These are phyloP conservation scores for Atta texana DNA, from an alignment of 1,140 invertebrate species.

Conservation along the genomic window DNA sequence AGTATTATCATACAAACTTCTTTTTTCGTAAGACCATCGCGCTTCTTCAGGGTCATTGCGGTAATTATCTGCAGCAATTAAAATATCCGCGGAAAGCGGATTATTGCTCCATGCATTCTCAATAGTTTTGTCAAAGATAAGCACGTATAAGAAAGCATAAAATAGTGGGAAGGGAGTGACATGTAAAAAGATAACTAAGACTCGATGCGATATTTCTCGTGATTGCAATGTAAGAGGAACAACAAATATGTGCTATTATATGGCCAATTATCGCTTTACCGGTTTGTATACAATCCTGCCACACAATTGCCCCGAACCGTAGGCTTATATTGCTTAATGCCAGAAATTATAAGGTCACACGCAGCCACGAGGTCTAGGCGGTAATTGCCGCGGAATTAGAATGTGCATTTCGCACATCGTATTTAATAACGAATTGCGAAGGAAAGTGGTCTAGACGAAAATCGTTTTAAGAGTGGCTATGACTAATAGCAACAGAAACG, in stretches of 20 bases:
- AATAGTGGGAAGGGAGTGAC: neutral
- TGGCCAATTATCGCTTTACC: constrained; percentile 4
- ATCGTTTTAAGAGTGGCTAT: neutral
- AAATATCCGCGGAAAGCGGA: constrained; percentile 11
- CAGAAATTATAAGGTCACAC: constrained; percentile 25
- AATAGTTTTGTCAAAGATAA: constrained; percentile 13
- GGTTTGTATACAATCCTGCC: neutral
- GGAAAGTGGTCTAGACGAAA: neutral
- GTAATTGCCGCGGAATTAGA: constrained; percentile 36
- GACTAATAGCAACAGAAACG: neutral
- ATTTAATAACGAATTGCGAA: neutral
- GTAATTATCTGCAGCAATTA: constrained; percentile 56
- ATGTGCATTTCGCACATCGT: constrained; percentile 7
- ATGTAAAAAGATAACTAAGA: neutral
- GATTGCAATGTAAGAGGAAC: neutral
- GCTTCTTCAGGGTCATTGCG: constrained; percentile 42
- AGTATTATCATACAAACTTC: constrained; percentile 34
- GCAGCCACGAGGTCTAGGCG: constrained; percentile 13
- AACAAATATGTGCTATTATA: neutral
- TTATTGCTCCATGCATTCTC: constrained; percentile 1
- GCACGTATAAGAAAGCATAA: too few species aligned
- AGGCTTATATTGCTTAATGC: constrained; percentile 42
- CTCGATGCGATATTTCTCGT: neutral
- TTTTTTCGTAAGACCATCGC: constrained; percentile 6
- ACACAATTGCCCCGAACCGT: neutral